Evolutionary conservation across 2,113 vertebrate genomes (phyloP), one percentile per base, ranked within the genome.

Genomic region (Cebidichthys violaceus): DNA sequence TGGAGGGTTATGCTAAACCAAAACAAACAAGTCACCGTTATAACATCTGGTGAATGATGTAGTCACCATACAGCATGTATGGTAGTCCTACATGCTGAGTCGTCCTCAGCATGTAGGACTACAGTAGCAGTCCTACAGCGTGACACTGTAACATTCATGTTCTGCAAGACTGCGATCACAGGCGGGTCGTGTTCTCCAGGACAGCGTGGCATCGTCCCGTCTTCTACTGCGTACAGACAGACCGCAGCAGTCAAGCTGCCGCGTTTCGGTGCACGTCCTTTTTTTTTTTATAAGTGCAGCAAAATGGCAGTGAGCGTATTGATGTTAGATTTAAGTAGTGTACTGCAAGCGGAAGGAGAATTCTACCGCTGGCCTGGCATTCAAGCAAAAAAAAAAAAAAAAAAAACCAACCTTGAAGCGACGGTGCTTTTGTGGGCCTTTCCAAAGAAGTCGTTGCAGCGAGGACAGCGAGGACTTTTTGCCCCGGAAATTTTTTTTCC

Each of bases 61-160:
- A n/a, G n/a, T n/a, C n/a, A n/a, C n/a, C n/a, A n/a, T n/a, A n/a
- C n/a, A n/a, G n/a, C n/a, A n/a, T n/a, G n/a, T n/a, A n/a, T n/a
- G n/a, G n/a, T n/a, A n/a, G n/a, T n/a, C n/a, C n/a, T n/a, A n/a
- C n/a, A n/a, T n/a, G n/a, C n/a, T n/a, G n/a, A n/a, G n/a, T n/a
- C n/a, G n/a, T n/a, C n/a, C n/a, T n/a, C n/a, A n/a, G n/a, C n/a
- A n/a, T n/a, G n/a, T n/a, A n/a, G n/a, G n/a, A n/a, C n/a, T n/a
- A n/a, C n/a, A n/a, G 54, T 20, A 55, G 24, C 41, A 41, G 61
- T 75, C 77, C 43, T 77, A 37, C 24, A 35, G 70, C 41, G 8
- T 67, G 52, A 70, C 62, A n/a, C 31, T 77, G 13, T 86, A 79
- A 86, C 85, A 68, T 89, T 83, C 78, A 84, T 80, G 55, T 66